These are phyloP conservation scores for Rhombomys opimus DNA, from an alignment of 2,113 vertebrate species.

Conservation along the genomic window DNA sequence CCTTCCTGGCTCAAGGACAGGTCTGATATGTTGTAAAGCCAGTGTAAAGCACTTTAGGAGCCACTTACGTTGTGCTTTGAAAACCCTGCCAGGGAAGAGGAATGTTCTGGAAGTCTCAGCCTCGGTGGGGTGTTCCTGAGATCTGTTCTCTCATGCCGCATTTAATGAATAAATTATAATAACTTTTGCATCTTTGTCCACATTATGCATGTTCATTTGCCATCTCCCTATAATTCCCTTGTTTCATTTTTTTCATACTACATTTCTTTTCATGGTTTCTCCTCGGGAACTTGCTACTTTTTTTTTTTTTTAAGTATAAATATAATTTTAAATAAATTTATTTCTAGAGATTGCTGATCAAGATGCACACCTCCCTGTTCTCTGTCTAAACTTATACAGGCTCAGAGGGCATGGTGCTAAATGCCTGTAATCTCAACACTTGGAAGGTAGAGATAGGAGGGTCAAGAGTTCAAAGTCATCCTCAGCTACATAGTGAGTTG, in stretches of 20 bases:
- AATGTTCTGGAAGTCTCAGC: constrained; percentile 42
- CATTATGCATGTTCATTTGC: constrained; percentile 53
- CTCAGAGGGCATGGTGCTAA: no score
- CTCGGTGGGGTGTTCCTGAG: constrained; percentile 58
- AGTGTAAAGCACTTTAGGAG: accelerated
- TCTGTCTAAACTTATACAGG: neutral
- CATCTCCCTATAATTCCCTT: neutral
- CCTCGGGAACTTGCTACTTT: neutral
- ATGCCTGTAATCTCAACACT: neutral
- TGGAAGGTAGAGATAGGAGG: neutral
- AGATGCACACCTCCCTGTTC: constrained; percentile 3
- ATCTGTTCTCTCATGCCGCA: neutral
- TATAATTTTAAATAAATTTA: neutral
- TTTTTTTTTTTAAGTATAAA: neutral
- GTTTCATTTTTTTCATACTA: neutral
- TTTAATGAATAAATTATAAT: constrained; percentile 78
- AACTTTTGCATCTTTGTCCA: constrained; percentile 71
- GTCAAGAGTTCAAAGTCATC: neutral
- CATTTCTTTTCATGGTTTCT: constrained; percentile 67
- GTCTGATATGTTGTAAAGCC: neutral
- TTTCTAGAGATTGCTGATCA: constrained; percentile 51
- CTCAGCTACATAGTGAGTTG: neutral
- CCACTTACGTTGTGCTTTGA: accelerated
- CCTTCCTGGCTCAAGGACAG: neutral
- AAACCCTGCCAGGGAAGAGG: constrained; percentile 31